Conservation (phyloP, 1,140 invertebrate species). For the Hylyphantes graminicola region DNA sequence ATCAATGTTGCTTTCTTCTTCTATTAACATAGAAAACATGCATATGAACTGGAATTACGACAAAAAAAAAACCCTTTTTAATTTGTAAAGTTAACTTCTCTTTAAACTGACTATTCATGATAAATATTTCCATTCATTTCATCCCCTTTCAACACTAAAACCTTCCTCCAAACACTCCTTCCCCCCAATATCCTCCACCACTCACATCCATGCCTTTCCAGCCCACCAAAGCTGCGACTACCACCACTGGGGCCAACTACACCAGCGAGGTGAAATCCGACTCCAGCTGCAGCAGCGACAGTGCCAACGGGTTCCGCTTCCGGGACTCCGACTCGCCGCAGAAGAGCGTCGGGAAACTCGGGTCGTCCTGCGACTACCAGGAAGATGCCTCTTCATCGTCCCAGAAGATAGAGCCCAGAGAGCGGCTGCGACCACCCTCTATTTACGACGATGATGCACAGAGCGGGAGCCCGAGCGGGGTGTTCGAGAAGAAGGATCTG, state of each 20-base stretch:
- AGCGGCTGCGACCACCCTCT: conserved; percentile 15
- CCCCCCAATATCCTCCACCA: no score
- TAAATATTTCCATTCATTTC: no score
- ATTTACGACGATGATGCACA: conserved; percentile 54
- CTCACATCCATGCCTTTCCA: neutral
- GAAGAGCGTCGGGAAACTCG: conserved; percentile 16
- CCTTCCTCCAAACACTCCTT: no score
- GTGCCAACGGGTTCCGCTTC: conserved; percentile 14
- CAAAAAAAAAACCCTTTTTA: no score
- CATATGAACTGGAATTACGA: no score
- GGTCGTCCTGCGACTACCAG: conserved; percentile 19
- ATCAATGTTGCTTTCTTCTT: no score
- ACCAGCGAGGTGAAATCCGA: conserved; percentile 10
- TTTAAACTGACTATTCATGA: no score
- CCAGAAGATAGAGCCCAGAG: neutral
- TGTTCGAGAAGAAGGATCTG: conserved; percentile 42
- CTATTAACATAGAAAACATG: no score
- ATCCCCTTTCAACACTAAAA: no score
- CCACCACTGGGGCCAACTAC: conserved; percentile 8
- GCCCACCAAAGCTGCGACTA: neutral
- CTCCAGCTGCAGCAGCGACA: conserved; percentile 25
- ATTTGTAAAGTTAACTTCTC: no score
- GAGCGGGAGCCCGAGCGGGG: conserved; percentile 38
- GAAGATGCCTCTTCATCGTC: conserved; percentile 15
- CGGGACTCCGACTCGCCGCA: conserved; percentile 32